Conservation (phyloP, 2,888 invertebrate species). For the Nomada fucata region DNA sequence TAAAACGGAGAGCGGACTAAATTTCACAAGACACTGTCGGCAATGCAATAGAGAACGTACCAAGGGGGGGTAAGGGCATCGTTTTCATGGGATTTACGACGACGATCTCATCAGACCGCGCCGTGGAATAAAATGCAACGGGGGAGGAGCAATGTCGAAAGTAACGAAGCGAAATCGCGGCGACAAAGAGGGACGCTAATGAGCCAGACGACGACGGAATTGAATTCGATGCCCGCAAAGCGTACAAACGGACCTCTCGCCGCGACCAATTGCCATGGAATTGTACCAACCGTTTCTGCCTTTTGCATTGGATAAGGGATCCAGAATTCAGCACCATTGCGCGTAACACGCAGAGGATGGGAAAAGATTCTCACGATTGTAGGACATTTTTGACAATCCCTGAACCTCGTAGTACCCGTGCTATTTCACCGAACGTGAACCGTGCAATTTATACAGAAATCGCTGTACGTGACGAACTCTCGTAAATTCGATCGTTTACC, state of each 20-base stretch:
- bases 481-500: not conserved
- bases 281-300: slow-evolving; percentile 23
- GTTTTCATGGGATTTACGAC: slow-evolving; percentile 32
- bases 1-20: not conserved
- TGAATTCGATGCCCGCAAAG: slow-evolving; percentile 38
- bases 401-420: too few relatives aligned
- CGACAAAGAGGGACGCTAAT: slow-evolving; percentile 62
- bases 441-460: not conserved
- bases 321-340: too few relatives aligned
- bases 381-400: not conserved
- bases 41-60: slow-evolving; percentile 12
- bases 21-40: not conserved
- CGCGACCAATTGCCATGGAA: slow-evolving; percentile 32
- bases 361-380: not conserved
- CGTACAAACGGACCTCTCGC: slow-evolving; percentile 31
- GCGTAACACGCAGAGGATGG: too few relatives aligned
- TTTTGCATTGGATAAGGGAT: not conserved
- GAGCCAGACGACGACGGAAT: slow-evolving; percentile 59
- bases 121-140: not conserved
- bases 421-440: too few relatives aligned
- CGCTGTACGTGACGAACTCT: not conserved
- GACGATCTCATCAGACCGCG: slow-evolving; percentile 8
- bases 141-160: not conserved
- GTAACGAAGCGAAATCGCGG: slow-evolving; percentile 45
- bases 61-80: not conserved